Evolutionary conservation across 2,888 invertebrate species (phyloP), one percentile per base, ranked within the genome.

Genomic region (Stegana nigrithorax): DNA sequence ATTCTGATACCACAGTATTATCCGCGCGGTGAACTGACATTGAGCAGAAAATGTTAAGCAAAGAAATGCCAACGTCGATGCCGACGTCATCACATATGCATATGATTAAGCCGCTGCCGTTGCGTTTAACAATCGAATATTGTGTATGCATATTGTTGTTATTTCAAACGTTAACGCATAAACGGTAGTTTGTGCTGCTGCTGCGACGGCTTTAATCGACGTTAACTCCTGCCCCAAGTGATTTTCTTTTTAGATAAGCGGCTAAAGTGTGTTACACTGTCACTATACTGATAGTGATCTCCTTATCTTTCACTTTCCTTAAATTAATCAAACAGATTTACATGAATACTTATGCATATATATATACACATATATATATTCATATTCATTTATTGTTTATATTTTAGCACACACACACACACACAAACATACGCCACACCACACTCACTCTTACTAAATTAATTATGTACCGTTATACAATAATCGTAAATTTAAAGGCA

Each of bases 1-100:
- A 79, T 86, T 64, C 73, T 80, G 72, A 84, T 86, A 78, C 85
- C 85, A 63, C 85, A 85, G 80, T 86, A 84, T 82, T 86, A 86
- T 71, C 75, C 77, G 63, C 73, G 78, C 73, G 85, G 85, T 62
- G 83, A 81, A 77, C 74, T 86, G 63, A 82, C 74, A 67, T 75
- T 85, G 70, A 80, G 81, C 63, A 84, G 82, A 67, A 82, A 80
- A 70, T 80, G 76, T 75, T 78, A 76, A 65, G 64, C 42, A 39
- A 64, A 56, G 23, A n/a, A 59, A 51, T n/a, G n/a, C n/a, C n/a
- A n/a, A n/a, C n/a, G n/a, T n/a, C n/a, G n/a, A n/a, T n/a, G n/a
- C n/a, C n/a, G n/a, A n/a, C n/a, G n/a, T n/a, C n/a, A n/a, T n/a
- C n/a, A n/a, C n/a, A n/a, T n/a, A n/a, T n/a, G n/a, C n/a, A n/a